Base-by-base conservation (phyloP, 2,797 vertebrate species). In the Onychomys leucogaster region DNA sequence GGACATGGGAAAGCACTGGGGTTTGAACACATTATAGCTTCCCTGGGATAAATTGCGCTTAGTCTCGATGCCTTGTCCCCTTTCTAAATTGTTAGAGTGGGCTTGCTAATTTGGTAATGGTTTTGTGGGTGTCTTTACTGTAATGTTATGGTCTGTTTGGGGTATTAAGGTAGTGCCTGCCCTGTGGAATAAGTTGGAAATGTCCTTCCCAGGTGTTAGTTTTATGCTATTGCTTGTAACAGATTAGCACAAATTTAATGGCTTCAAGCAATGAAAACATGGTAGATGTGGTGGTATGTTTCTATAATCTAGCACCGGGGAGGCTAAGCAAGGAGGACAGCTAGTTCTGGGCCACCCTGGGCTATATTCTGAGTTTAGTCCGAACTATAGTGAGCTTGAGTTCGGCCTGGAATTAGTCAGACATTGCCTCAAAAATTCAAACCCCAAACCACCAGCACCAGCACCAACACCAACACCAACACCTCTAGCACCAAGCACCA, bases 211-310 rank as follows among this genome's bases (percentile, higher is more conserved):
- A 57, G 46, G 7, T 65, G 34, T 49, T 23, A 7, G 27, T 67
- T 95, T 94, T 78, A 57, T 85, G 27, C 17, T 90, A 69, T 63
- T 43, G 16, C 34, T 34, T 88, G 5, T 83, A 82, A 95, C n/a
- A 84, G 91, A 63, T 14, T 11, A 59, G 25, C 49, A 89, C 10
- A 73, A 49, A 41, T n/a, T 71, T 61, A 61, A 16, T 55, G 43
- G 29, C 71, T 88, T 55, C 43, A 65, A 67, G 84, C 46, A 63
- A 61, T 25, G 25, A 82, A 82, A 57, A 23, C 65, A 34, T 14
- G 12, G 7, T 78, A 71, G 49, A 32, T 41, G 12, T 82, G n/a
- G 7, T 43, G 27, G 6, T 19, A 7, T 37, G 16, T 19, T 23
- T 43, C 55, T 43, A 10, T 89, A 76, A 61, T 46, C 19, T 63